Percentiles rank a stretch among this genome's conserved stretches.
phyloP scores from a whole-genome alignment of 2,113 vertebrate genomes.

The Podarcis raffonei region DNA sequence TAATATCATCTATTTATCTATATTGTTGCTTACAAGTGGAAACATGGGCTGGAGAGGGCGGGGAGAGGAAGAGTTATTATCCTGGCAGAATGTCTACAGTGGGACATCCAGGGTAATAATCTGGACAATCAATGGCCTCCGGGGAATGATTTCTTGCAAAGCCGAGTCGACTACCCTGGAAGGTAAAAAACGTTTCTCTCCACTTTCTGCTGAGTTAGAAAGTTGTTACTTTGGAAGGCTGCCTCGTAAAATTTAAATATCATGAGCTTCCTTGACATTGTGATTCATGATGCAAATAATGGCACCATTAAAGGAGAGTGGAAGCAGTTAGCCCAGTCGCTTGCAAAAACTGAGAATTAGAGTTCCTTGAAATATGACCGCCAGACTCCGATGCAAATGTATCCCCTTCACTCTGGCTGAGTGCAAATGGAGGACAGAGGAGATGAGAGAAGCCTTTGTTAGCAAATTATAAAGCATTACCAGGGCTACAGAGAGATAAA shows the following conservation, averaged over 20 bases:
- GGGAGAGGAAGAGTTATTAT: conserved; percentile 42
- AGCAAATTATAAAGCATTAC: neutral
- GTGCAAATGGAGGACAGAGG: neutral
- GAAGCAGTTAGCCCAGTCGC: conserved; percentile 33
- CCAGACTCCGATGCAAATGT: neutral
- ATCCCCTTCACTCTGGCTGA: conserved; percentile 18
- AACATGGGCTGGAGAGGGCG: neutral
- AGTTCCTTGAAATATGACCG: conserved; percentile 47
- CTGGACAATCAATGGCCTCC: conserved; percentile 40
- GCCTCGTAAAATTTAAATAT: conserved; percentile 63
- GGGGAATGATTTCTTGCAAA: conserved; percentile 54
- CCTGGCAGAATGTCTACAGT: conserved; percentile 4
- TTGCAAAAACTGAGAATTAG: conserved; percentile 38
- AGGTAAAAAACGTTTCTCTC: conserved; percentile 55
- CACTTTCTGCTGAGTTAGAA: conserved; percentile 51
- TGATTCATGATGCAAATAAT: conserved; percentile 58
- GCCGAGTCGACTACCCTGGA: conserved; percentile 31
- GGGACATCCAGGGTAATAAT: conserved; percentile 50
- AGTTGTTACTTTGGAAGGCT: conserved; percentile 45
- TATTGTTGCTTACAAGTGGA: conserved; percentile 16
- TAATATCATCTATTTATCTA: conserved; percentile 40
- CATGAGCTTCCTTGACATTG: conserved; percentile 51
- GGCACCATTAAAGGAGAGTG: conserved; percentile 51
- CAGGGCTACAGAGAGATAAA: conserved; percentile 31
- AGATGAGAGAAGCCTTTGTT: neutral